A percentile compares a stretch with the other conserved stretches of the same genome.
These are phyloP conservation scores for Acromyrmex echinatior DNA, from an alignment of 1,140 invertebrate species.

Conservation along the genomic window DNA sequence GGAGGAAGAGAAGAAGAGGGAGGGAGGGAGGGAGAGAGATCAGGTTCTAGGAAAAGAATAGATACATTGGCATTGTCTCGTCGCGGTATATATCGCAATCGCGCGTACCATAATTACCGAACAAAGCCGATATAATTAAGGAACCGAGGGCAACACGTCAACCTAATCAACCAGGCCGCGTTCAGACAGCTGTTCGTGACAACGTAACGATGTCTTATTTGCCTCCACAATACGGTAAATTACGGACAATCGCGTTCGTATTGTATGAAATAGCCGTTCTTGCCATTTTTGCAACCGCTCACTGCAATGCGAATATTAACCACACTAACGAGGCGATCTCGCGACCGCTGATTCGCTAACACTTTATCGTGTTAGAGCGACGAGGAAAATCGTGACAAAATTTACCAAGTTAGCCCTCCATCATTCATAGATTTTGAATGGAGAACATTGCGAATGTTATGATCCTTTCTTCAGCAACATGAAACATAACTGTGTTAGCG, in stretches of 20 bases:
- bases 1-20: not conserved
- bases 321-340: constrained; percentile 1
- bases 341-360: constrained; percentile 6
- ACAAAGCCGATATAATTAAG: constrained; percentile 73
- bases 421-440: constrained; percentile 15
- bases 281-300: not conserved
- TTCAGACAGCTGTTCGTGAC: constrained; percentile 40
- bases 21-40: not conserved
- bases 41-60: constrained; percentile 45
- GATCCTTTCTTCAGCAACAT: not conserved
- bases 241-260: constrained; percentile 43
- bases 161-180: constrained; percentile 62
- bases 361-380: not conserved
- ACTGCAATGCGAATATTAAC: constrained; percentile 14
- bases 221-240: constrained; percentile 49
- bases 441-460: not conserved
- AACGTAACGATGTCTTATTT: constrained; percentile 46
- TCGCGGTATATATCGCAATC: constrained; percentile 42
- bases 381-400: not conserved
- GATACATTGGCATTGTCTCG: constrained; percentile 34
- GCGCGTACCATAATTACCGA: constrained; percentile 67
- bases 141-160: constrained; percentile 36
- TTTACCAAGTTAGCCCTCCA: constrained; percentile 21
- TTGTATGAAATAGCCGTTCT: not conserved
- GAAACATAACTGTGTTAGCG: not conserved